Percentiles rank a stretch among this genome's conserved stretches.
Evolutionary conservation across 2,888 invertebrate species (phyloP).

Genomic region (Hipparchia semele): DNA sequence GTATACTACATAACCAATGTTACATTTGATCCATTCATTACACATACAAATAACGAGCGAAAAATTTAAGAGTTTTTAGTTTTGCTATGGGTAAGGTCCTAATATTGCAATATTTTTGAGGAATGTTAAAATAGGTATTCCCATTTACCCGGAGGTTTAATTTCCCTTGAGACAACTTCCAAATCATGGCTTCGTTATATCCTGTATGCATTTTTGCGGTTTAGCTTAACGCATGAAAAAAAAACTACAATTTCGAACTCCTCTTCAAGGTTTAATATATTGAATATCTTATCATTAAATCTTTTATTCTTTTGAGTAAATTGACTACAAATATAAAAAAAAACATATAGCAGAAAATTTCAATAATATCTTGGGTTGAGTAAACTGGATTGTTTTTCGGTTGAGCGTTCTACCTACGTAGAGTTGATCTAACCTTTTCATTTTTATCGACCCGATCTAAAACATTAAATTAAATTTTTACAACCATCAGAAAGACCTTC

Average conservation of each 20-base stretch:
- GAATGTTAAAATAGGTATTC: slow-evolving; percentile 21
- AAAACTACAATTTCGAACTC: slow-evolving; percentile 28
- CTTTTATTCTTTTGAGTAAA: background rate
- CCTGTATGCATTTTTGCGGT: slow-evolving; percentile 8
- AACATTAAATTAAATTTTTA: background rate
- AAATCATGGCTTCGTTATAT: slow-evolving; percentile 25
- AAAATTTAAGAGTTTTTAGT: background rate
- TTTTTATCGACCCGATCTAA: background rate
- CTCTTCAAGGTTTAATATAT: slow-evolving; percentile 1
- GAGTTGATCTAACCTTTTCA: background rate
- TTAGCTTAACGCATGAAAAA: background rate
- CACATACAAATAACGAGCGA: background rate
- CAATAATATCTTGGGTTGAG: no score
- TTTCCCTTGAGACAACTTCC: slow-evolving; percentile 31
- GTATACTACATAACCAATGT: slow-evolving; percentile 17
- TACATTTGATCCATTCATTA: slow-evolving; percentile 4
- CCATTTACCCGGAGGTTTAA: slow-evolving; percentile 24
- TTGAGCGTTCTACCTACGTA: no score
- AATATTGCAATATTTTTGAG: slow-evolving; percentile 22
- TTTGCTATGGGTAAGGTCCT: background rate
- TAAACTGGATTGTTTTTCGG: no score
- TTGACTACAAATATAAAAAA: background rate
- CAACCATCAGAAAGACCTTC: background rate
- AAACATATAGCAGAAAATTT: background rate
- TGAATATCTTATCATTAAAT: background rate